These are phyloP conservation scores for Vombatus ursinus DNA, from an alignment of 2,113 vertebrate genomes.

Conservation along the genomic window DNA sequence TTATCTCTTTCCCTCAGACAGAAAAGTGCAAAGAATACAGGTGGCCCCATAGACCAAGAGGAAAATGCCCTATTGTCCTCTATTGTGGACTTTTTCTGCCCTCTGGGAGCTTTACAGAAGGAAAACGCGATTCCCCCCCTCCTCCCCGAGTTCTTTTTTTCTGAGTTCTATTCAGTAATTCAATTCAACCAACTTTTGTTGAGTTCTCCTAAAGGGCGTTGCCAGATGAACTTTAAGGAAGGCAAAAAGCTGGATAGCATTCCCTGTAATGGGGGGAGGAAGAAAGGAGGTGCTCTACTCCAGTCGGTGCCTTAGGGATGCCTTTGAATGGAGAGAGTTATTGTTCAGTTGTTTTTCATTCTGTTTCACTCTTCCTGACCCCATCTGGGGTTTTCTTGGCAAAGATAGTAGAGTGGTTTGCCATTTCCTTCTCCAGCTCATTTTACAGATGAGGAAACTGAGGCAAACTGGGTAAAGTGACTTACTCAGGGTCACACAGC, in stretches of 20 bases:
- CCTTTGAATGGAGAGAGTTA: neutral
- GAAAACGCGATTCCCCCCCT: neutral
- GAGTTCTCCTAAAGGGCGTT: neutral
- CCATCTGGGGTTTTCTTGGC: too few relatives aligned
- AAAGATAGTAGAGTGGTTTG: too few relatives aligned
- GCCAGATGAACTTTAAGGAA: neutral
- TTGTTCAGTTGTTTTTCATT: too few relatives aligned
- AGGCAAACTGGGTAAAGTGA: too few relatives aligned
- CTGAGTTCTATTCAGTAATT: too few relatives aligned
- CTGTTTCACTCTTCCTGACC: too few relatives aligned
- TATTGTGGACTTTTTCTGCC: neutral
- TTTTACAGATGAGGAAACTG: too few relatives aligned
- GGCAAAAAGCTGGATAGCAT: neutral
- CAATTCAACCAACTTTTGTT: too few relatives aligned
- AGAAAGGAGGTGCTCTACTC: too few relatives aligned
- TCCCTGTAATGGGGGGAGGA: neutral
- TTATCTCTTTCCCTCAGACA: neutral
- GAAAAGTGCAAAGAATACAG: neutral
- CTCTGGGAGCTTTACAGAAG: neutral
- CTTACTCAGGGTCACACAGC: too few relatives aligned
- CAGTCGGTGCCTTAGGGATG: neutral
- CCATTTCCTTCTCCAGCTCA: too few relatives aligned
- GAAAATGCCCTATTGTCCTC: neutral
- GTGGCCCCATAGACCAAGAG: neutral
- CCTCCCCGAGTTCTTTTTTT: too few relatives aligned